Evolutionary conservation across 2,113 vertebrate genomes (phyloP).

Genomic region (Garra rufa): DNA sequence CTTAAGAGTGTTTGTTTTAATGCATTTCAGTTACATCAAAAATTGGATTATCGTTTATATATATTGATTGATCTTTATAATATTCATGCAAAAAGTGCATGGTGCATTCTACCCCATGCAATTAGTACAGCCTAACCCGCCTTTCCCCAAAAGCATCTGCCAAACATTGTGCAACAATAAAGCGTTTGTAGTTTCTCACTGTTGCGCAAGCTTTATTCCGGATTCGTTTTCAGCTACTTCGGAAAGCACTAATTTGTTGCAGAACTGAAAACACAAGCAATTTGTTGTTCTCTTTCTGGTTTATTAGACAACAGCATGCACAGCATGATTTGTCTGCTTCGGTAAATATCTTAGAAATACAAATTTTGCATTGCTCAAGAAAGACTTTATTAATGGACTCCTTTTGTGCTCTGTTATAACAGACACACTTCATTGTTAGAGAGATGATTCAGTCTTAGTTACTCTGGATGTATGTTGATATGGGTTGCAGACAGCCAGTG

Average conservation of each 20-base stretch:
- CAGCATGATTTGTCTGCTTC: background rate
- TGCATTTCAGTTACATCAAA: background rate
- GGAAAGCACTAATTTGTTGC: conserved; percentile 2
- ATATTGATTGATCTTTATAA: background rate
- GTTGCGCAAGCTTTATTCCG: conserved; percentile 46
- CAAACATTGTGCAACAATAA: background rate
- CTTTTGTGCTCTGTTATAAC: background rate
- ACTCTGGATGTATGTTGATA: background rate
- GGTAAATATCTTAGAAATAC: background rate
- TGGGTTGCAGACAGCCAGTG: conserved; percentile 62
- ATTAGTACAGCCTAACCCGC: background rate
- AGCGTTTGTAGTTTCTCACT: background rate
- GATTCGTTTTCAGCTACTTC: background rate
- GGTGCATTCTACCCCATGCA: background rate
- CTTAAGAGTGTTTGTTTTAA: background rate
- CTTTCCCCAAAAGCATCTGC: background rate
- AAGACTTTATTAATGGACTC: background rate
- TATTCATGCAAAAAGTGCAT: background rate
- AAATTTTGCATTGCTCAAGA: background rate
- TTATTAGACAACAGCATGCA: conserved; percentile 50
- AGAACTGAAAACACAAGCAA: conserved; percentile 52
- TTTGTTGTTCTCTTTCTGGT: conserved; percentile 37
- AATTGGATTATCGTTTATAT: background rate
- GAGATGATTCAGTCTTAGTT: background rate
- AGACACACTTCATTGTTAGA: background rate